Evolutionary conservation across 2,888 invertebrate species (phyloP), one percentile per base, ranked within the genome.

Genomic region (Heliothis peltigera): DNA sequence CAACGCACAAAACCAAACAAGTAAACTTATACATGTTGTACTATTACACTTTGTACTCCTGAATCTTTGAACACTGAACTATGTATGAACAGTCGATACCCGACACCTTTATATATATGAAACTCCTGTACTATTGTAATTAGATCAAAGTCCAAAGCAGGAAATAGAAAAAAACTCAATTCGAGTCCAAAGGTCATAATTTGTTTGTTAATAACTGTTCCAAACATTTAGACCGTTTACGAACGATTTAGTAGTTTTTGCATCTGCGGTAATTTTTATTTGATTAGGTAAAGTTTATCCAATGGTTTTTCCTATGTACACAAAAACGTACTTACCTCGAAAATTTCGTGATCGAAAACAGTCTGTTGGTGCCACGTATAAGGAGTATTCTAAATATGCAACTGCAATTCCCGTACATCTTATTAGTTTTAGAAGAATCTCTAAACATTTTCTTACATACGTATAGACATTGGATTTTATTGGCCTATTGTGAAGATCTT

Each of bases 101-200:
- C 15, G 1, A 25, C 1, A n/a, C n/a, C 25, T 63, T n/a, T 32
- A 22, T 64, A 47, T 56, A 22, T 46, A 60, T 39, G 39, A 39
- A 39, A 39, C 15, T 39, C 15, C n/a, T 39, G 39, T 32, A 32
- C 2, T 7, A 32, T 7, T 8, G 32, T 39, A 39, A 39, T 39
- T 39, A 10, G 39, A 39, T 39, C 39, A 39, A 39, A 39, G 39
- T 39, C 39, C 15, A n/a, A 15, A 39, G 39, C 39, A 39, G 39
- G 39, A 39, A 39, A 4, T n/a, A 39, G 39, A 39, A 39, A 39
- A 39, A 39, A 39, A 39, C n/a, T 4, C 4, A 39, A 39, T n/a
- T 39, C 39, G 15, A n/a, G 39, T 15, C 15, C 39, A 39, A 39
- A 39, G 39, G 39, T 39, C n/a, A n/a, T 39, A n/a, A 4, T n/a